Percentiles rank a stretch among this genome's conserved stretches.
Conservation (phyloP, 2,888 invertebrate species). For the Dascillus cervinus region DNA sequence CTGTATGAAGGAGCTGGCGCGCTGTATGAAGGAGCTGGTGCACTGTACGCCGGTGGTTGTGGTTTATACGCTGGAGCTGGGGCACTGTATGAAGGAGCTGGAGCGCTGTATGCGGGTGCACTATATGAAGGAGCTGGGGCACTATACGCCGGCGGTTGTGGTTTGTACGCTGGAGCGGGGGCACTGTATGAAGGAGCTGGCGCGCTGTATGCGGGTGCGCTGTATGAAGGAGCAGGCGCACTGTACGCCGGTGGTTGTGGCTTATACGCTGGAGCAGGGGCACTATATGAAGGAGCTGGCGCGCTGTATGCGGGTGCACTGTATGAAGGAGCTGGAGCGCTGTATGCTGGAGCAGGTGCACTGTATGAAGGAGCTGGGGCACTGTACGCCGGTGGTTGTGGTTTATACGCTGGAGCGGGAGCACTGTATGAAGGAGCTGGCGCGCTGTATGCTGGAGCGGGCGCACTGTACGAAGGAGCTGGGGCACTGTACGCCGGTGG, state of each 20-base stretch:
- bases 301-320: conserved; percentile 8
- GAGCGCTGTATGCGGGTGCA: conserved; percentile 8
- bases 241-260: no score
- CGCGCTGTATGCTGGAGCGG: conserved; percentile 4
- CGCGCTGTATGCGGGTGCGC: conserved; percentile 10
- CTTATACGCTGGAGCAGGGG: no score
- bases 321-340: conserved; percentile 8
- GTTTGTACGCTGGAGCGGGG: conserved; percentile 5
- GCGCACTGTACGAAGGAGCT: conserved; percentile 3
- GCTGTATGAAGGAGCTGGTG: conserved; percentile 11
- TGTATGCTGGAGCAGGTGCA: conserved; percentile 11
- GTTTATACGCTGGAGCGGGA: conserved; percentile 18
- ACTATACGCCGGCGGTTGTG: no score
- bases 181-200: conserved; percentile 4
- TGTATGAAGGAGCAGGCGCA: conserved; percentile 8
- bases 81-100: conserved; percentile 7
- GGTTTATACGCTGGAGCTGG: conserved; percentile 5
- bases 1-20: conserved; percentile 12
- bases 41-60: conserved; percentile 6
- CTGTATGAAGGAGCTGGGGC: conserved; percentile 17
- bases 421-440: conserved; percentile 9
- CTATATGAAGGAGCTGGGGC: conserved; percentile 12
- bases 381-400: conserved; percentile 12
- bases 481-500: conserved; percentile 2
- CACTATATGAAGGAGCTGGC: conserved; percentile 12